These are phyloP conservation scores for Cynaeus angustus DNA, from an alignment of 2,888 invertebrate genomes.

Conservation along the genomic window DNA sequence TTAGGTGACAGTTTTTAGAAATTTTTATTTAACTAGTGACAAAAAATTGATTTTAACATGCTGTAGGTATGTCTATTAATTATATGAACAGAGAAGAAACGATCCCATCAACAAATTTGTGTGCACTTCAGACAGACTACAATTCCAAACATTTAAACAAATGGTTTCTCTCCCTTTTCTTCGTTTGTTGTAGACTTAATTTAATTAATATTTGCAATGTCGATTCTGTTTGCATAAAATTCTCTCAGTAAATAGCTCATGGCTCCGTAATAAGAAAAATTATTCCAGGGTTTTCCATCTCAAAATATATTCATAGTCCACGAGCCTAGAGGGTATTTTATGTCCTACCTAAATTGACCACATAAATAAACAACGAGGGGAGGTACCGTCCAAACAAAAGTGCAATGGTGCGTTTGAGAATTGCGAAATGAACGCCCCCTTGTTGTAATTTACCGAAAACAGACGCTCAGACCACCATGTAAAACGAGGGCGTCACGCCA, in stretches of 20 bases:
- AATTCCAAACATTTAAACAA: too few relatives aligned
- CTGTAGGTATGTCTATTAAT: too few relatives aligned
- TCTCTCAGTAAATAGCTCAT: not conserved
- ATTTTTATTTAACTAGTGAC: too few relatives aligned
- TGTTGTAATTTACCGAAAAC: conserved; percentile 44
- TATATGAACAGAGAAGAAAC: too few relatives aligned
- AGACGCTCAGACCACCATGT: conserved; percentile 39
- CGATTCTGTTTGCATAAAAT: not conserved
- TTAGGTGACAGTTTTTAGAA: too few relatives aligned
- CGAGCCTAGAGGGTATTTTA: not conserved
- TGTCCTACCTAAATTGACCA: conserved; percentile 11
- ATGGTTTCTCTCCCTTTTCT: too few relatives aligned
- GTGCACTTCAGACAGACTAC: too few relatives aligned
- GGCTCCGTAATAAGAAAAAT: not conserved
- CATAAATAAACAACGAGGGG: conserved; percentile 31
- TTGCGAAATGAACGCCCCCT: conserved; percentile 34
- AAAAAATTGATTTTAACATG: too few relatives aligned
- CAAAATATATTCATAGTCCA: not conserved
- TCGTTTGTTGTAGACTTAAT: too few relatives aligned
- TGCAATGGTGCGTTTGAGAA: conserved; percentile 39
- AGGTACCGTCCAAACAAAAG: conserved; percentile 36
- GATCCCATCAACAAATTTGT: too few relatives aligned
- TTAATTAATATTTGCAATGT: too few relatives aligned
- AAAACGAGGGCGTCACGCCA: conserved; percentile 47
- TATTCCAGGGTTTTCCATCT: not conserved